Base-by-base conservation (phyloP, 2,113 vertebrate species). In the Ovibos moschatus region DNA sequence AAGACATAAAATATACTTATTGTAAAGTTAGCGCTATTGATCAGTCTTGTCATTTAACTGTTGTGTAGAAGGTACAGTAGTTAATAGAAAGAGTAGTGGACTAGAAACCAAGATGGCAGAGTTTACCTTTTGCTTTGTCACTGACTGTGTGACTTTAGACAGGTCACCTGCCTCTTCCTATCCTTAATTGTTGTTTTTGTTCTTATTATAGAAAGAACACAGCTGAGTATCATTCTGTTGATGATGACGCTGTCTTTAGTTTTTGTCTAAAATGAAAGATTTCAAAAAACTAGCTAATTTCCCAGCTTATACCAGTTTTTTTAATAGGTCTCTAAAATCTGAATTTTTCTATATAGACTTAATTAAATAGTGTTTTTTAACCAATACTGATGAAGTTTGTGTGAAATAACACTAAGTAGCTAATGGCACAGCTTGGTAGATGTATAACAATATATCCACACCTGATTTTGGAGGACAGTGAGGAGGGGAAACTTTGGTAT, bases 321-420 rank as follows among this genome's bases (percentile, higher is more conserved):
- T 57, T 0, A 78, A 27, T 4, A 71, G 67, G 67, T 33, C n/a
- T 89, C n/a, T 90, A 2, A 83, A 53, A 87, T 79, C 21, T 95
- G 30, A 3, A 50, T 79, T 90, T 92, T 91, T 57, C 50, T 89
- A 1, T 21, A 19, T 62, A 74, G 60, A 67, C 5, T 55, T 83
- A 87, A 8, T 88, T 89, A 84, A 90, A n/a, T 60, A 83, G 74
- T 91, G 27, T 71, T 78, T 91, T 95, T 91, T 96, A 88, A 95
- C 40, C 2, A 85, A 0, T 91, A 85, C 28, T 94, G 17, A 50
- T 71, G 17, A 87, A 87, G 47, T 92, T 82, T 7, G 28, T n/a
- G 27, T 96, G 14, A 94, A 89, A 50, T 87, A 53, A 88, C n/a
- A 47, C 40, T 82, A 88, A 83, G 50, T 62, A 91, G 57, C 55